phyloP scores from a whole-genome alignment of 2,888 invertebrate genomes.

The Mythimna pallens region DNA sequence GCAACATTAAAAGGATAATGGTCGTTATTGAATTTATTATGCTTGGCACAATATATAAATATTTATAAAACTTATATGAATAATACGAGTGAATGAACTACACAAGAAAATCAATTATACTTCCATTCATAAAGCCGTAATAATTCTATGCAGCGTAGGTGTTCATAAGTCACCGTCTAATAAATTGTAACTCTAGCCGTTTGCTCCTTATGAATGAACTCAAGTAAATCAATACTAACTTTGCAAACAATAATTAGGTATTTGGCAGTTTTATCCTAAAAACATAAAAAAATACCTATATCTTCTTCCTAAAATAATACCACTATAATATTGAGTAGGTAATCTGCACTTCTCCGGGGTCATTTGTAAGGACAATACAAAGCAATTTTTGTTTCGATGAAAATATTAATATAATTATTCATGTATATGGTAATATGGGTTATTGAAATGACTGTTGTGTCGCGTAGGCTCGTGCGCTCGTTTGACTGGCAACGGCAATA shows the following conservation, averaged over 20 bases:
- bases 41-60: constrained; percentile 59
- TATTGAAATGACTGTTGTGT: constrained; percentile 80
- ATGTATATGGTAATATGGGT: constrained; percentile 69
- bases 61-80: constrained; percentile 69
- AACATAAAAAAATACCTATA: not conserved
- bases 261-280: not conserved
- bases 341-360: not conserved
- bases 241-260: not conserved
- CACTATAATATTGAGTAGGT: not conserved
- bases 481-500: constrained; percentile 82
- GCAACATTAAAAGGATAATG: constrained; percentile 8
- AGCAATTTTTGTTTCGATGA: constrained; percentile 7
- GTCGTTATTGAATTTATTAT: constrained; percentile 17
- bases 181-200: constrained; percentile 70
- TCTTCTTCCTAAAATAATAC: not conserved
- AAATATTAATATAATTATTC: constrained; percentile 52
- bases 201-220: constrained; percentile 29
- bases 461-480: constrained; percentile 81
- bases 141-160: constrained; percentile 81
- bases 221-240: constrained; percentile 1
- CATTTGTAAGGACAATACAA: not conserved
- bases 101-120: constrained; percentile 79
- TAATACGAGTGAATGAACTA: constrained; percentile 80
- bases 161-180: constrained; percentile 77
- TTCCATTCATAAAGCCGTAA: constrained; percentile 82